A percentile compares a stretch with the other conserved stretches of the same genome.
These are phyloP conservation scores for Dascyllus trimaculatus DNA, from an alignment of 2,113 vertebrate genomes.

Conservation along the genomic window DNA sequence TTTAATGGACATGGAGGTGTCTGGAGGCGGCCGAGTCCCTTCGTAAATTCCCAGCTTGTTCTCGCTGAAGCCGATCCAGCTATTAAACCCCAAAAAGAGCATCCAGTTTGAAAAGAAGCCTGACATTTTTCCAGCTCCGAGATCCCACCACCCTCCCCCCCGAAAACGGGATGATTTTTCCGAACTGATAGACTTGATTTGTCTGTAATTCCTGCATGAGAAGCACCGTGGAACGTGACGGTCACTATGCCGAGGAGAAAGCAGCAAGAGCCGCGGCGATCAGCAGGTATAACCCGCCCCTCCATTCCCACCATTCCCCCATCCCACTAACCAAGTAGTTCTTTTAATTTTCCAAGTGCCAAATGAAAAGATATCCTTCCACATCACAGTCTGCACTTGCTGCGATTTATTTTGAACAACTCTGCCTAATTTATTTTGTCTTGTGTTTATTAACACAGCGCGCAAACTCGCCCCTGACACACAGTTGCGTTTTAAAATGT, in stretches of 20 bases:
- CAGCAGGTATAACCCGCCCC: constrained; percentile 89
- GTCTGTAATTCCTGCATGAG: constrained; percentile 88
- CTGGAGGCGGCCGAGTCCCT: constrained; percentile 71
- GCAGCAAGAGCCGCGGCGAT: constrained; percentile 97
- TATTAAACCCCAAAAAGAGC: constrained; percentile 56
- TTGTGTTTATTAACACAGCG: constrained; percentile 34
- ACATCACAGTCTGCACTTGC: constrained; percentile 6
- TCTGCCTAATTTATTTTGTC: constrained; percentile 26
- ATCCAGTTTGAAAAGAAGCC: constrained; percentile 56
- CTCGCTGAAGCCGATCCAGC: constrained; percentile 61
- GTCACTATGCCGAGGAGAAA: constrained; percentile 98
- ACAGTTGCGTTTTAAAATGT: constrained; percentile 38
- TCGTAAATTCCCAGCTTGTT: constrained; percentile 56
- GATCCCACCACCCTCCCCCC: constrained; percentile 23
- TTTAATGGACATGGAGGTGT: constrained; percentile 74
- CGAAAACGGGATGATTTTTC: constrained; percentile 75
- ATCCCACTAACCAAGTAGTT: constrained; percentile 52
- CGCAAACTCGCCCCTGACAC: constrained; percentile 43
- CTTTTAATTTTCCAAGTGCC: constrained; percentile 33
- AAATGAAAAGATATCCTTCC: constrained; percentile 19
- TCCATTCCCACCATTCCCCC: constrained; percentile 37
- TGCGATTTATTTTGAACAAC: constrained; percentile 40
- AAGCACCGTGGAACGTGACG: constrained; percentile 91
- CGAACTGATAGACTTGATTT: constrained; percentile 71
- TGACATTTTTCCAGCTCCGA: constrained; percentile 58